A percentile compares a stretch with the other conserved stretches of the same genome.
Evolutionary conservation across 2,888 invertebrate species (phyloP).

Genomic region (Cinara cedri): DNA sequence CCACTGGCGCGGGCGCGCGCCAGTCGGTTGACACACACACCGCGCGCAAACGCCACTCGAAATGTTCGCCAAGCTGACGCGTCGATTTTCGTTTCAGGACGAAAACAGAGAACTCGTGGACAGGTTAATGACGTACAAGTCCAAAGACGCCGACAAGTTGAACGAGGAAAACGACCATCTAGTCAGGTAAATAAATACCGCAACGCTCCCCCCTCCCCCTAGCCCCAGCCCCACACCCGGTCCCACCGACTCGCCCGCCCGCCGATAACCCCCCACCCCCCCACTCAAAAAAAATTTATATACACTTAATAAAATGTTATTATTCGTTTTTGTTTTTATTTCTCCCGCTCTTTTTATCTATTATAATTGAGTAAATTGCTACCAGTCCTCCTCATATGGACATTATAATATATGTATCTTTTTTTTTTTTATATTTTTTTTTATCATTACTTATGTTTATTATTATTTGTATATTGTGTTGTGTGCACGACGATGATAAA

Average conservation of each 20-base stretch:
- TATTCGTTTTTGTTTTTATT: too few species aligned
- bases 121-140: constrained; percentile 87
- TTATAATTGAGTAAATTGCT: too few species aligned
- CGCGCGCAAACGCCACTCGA: constrained; percentile 21
- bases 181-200: too few species aligned
- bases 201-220: too few species aligned
- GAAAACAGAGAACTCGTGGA: constrained; percentile 86
- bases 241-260: too few species aligned
- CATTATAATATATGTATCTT: not conserved
- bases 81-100: constrained; percentile 69
- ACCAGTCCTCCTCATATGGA: too few species aligned
- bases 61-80: constrained; percentile 52
- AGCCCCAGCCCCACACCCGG: too few species aligned
- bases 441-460: not conserved
- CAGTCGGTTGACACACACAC: constrained; percentile 38
- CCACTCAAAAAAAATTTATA: too few species aligned
- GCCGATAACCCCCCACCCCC: too few species aligned
- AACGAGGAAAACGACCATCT: constrained; percentile 96
- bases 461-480: not conserved
- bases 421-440: not conserved
- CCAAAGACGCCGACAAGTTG: constrained; percentile 93
- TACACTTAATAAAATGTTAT: too few species aligned
- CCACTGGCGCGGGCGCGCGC: constrained; percentile 27
- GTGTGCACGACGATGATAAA: not conserved
- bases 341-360: too few species aligned